phyloP scores from a whole-genome alignment of 2,797 vertebrate species.

The Lepidocolaptes lacrymiger region DNA sequence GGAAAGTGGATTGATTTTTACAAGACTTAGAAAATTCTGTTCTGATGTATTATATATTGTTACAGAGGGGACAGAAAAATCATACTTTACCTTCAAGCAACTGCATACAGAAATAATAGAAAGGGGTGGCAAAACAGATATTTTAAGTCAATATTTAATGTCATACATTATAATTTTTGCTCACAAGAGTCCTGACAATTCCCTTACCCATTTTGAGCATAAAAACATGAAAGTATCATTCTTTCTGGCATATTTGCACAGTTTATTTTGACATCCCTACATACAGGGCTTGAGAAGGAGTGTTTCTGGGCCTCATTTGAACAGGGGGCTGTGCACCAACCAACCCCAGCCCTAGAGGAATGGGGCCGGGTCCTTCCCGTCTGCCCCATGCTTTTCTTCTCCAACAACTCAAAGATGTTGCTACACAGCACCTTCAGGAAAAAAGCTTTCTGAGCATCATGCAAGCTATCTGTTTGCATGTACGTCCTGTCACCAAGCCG shows the following conservation, averaged over 20 bases:
- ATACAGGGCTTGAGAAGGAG: neutral
- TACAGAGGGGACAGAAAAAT: slow-evolving; percentile 74
- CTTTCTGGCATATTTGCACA: slow-evolving; percentile 23
- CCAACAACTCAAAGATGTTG: slow-evolving; percentile 29
- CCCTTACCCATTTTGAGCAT: slow-evolving; percentile 11
- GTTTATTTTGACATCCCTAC: neutral
- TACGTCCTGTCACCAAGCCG: slow-evolving; percentile 51
- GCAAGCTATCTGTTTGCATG: slow-evolving; percentile 36
- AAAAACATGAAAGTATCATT: slow-evolving; percentile 1
- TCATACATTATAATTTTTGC: slow-evolving; percentile 11
- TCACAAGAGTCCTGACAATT: slow-evolving; percentile 25
- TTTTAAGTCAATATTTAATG: slow-evolving; percentile 51
- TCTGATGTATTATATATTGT: neutral
- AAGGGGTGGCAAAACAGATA: slow-evolving; percentile 52
- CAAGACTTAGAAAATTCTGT: slow-evolving; percentile 73
- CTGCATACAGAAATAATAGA: slow-evolving; percentile 74
- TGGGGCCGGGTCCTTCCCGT: fast-evolving
- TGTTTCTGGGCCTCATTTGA: neutral
- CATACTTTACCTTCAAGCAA: slow-evolving; percentile 73
- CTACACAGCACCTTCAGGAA: slow-evolving; percentile 7
- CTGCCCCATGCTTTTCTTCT: slow-evolving; percentile 12
- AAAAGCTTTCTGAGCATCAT: slow-evolving; percentile 30
- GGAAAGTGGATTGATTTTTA: slow-evolving; percentile 45
- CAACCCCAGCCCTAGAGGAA: neutral
- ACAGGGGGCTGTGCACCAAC: fast-evolving